phyloP scores from a whole-genome alignment of 2,113 vertebrate genomes.

The Coptodon rendalli region DNA sequence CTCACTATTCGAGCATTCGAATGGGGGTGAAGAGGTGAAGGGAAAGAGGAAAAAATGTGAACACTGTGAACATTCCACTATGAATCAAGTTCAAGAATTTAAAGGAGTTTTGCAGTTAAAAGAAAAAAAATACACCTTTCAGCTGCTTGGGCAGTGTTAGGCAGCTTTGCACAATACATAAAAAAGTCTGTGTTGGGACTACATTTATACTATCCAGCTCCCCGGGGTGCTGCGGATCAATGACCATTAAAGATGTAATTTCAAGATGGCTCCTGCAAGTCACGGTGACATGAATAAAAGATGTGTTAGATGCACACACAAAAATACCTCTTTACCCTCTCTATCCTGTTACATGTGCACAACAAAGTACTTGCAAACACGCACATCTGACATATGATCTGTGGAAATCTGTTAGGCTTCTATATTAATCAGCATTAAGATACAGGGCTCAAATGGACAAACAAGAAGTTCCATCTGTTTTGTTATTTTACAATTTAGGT shows the following conservation, averaged over 20 bases:
- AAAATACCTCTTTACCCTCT: background rate
- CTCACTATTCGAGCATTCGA: slow-evolving; percentile 23
- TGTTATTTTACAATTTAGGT: background rate
- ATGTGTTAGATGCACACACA: slow-evolving; percentile 30
- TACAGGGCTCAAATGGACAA: background rate
- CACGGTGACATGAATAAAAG: slow-evolving; percentile 65
- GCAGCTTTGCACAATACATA: slow-evolving; percentile 14
- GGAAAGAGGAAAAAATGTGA: background rate
- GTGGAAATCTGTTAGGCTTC: background rate
- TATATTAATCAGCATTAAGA: background rate
- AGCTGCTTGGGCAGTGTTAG: slow-evolving; percentile 7
- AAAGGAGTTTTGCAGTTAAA: slow-evolving; percentile 15
- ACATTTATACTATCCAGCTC: slow-evolving; percentile 37
- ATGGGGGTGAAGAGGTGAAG: background rate
- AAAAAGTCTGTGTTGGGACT: slow-evolving; percentile 36
- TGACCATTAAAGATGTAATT: slow-evolving; percentile 67
- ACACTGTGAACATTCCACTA: background rate
- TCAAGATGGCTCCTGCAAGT: slow-evolving; percentile 60
- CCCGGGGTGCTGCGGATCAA: slow-evolving; percentile 49
- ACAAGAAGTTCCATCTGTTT: background rate
- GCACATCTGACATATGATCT: background rate
- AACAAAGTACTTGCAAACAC: background rate
- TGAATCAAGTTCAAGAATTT: background rate
- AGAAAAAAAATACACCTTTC: background rate
- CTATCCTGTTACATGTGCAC: background rate